Conservation (phyloP, 2,888 invertebrate genomes). For the Clostera curtula region DNA sequence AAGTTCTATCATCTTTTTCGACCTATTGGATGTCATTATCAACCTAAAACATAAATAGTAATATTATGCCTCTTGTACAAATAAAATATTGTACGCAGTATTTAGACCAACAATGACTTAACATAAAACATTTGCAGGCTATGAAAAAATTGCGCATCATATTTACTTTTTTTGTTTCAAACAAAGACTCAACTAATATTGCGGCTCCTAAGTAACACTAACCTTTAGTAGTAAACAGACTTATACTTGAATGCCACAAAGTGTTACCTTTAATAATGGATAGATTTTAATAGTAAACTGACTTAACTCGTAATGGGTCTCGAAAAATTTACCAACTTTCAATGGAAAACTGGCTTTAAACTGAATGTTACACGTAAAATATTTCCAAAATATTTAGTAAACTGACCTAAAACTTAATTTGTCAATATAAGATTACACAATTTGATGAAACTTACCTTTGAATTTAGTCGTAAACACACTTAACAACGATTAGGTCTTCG, state of each 20-base stretch:
- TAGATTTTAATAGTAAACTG: constrained; percentile 7
- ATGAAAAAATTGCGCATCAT: constrained; percentile 4
- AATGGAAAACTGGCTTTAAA: constrained; percentile 8
- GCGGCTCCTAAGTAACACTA: constrained; percentile 6
- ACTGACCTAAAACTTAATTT: constrained; percentile 7
- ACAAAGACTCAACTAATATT: constrained; percentile 7
- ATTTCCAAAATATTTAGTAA: constrained; percentile 6
- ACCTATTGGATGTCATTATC: constrained; percentile 10
- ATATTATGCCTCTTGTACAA: constrained; percentile 7
- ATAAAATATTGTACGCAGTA: constrained; percentile 5
- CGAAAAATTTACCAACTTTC: constrained; percentile 4
- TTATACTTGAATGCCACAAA: constrained; percentile 6
- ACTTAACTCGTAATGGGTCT: constrained; percentile 5
- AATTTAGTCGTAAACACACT: constrained; percentile 7
- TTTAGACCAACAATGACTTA: constrained; percentile 10
- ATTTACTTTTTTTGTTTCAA: constrained; percentile 5
- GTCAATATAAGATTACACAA: constrained; percentile 7
- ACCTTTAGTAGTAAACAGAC: constrained; percentile 9
- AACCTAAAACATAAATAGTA: constrained; percentile 10
- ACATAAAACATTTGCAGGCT: constrained; percentile 6
- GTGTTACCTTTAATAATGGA: constrained; percentile 4
- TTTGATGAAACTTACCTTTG: constrained; percentile 9
- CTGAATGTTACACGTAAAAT: constrained; percentile 6
- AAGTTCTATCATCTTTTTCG: constrained; percentile 9
- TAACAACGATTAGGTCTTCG: constrained; percentile 8